Conservation (phyloP, 2,888 invertebrate genomes). For the Hirudinaria manillensis region DNA sequence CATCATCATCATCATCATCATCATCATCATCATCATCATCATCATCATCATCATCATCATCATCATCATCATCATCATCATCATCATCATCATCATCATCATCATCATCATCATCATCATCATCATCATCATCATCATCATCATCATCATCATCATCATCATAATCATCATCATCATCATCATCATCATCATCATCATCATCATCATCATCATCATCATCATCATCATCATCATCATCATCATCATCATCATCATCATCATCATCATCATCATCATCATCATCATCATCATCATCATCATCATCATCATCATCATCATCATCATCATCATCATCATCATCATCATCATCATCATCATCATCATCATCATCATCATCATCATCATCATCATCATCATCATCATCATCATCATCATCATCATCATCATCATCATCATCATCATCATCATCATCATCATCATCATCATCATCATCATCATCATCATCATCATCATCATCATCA, state of each 20-base stretch:
- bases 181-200: not conserved
- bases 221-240: not conserved
- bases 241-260: not conserved
- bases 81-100: not conserved
- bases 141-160: not conserved
- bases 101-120: not conserved
- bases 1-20: not conserved
- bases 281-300: not conserved
- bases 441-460: slow-evolving; percentile 28
- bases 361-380: slow-evolving; percentile 31
- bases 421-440: slow-evolving; percentile 22
- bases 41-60: not conserved
- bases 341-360: slow-evolving; percentile 32
- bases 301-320: not conserved
- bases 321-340: slow-evolving; percentile 28
- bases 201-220: not conserved
- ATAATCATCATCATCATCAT: not conserved
- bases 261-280: not conserved
- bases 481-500: slow-evolving; percentile 29
- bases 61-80: not conserved
- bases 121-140: not conserved
- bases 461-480: slow-evolving; percentile 28
- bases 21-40: not conserved
- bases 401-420: slow-evolving; percentile 34
- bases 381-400: slow-evolving; percentile 30